phyloP scores from a whole-genome alignment of 2,888 invertebrate genomes.

The Deilephila porcellus region DNA sequence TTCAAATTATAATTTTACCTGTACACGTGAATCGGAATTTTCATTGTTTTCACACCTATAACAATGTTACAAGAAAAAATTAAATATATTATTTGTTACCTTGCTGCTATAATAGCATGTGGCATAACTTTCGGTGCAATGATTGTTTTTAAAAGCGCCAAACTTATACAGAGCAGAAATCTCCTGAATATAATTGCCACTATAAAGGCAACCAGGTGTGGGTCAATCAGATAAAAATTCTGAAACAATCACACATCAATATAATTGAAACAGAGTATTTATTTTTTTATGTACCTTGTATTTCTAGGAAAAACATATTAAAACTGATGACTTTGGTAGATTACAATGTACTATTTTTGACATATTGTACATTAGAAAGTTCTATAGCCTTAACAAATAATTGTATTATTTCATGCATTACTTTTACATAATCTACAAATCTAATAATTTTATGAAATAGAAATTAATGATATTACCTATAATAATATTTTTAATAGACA shows the following conservation, averaged over 20 bases:
- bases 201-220: slow-evolving; percentile 93
- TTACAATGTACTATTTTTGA: no score
- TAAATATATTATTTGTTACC: slow-evolving; percentile 40
- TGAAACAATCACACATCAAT: slow-evolving; percentile 75
- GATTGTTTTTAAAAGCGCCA: slow-evolving; percentile 77
- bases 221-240: slow-evolving; percentile 98
- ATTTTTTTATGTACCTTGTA: background rate
- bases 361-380: no score
- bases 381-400: background rate
- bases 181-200: slow-evolving; percentile 91
- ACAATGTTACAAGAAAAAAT: no score
- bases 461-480: no score
- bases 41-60: no score
- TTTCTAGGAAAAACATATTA: no score
- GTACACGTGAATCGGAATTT: background rate
- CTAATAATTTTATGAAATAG: no score
- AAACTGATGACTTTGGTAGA: no score
- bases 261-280: background rate
- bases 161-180: slow-evolving; percentile 87
- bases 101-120: slow-evolving; percentile 66
- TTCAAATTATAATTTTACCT: slow-evolving; percentile 2
- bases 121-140: slow-evolving; percentile 75
- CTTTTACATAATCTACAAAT: background rate
- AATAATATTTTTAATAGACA: no score
- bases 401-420: background rate